A percentile compares a stretch with the other conserved stretches of the same genome.
phyloP scores from a whole-genome alignment of 1,140 invertebrate species.

The Zaprionus capensis region DNA sequence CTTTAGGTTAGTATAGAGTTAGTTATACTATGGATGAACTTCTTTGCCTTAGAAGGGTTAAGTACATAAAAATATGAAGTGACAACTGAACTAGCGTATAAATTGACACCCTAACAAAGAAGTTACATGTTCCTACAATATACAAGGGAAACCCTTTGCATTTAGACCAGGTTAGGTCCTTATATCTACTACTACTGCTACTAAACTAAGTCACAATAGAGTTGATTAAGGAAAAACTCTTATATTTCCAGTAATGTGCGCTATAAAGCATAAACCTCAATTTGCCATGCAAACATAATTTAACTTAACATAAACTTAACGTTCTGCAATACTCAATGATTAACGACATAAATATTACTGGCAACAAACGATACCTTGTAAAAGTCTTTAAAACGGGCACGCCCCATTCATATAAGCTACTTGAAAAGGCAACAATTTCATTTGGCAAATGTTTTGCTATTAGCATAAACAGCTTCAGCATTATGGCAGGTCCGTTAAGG shows the following conservation, averaged over 20 bases:
- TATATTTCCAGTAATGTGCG: too few species aligned
- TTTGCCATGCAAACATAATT: not conserved
- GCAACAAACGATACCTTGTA: not conserved
- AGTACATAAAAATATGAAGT: too few species aligned
- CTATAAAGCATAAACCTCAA: not conserved
- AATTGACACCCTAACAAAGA: too few species aligned
- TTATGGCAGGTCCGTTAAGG: conserved; percentile 14
- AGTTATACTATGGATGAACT: too few species aligned
- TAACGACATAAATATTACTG: not conserved
- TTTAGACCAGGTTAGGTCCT: too few species aligned
- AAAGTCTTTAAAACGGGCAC: not conserved
- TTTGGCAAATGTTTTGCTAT: conserved; percentile 10
- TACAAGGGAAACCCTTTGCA: too few species aligned
- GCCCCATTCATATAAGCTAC: not conserved
- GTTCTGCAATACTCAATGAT: not conserved
- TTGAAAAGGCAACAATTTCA: conserved; percentile 15
- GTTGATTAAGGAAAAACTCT: rapidly evolving
- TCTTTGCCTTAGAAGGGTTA: too few species aligned
- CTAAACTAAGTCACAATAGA: too few species aligned
- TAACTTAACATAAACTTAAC: not conserved
- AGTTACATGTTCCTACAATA: too few species aligned
- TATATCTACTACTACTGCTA: too few species aligned
- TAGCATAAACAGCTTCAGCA: conserved; percentile 29
- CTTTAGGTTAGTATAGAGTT: too few species aligned
- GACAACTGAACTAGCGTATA: too few species aligned